Conservation (phyloP, 2,888 invertebrate species). For the Drosophila histrio region DNA sequence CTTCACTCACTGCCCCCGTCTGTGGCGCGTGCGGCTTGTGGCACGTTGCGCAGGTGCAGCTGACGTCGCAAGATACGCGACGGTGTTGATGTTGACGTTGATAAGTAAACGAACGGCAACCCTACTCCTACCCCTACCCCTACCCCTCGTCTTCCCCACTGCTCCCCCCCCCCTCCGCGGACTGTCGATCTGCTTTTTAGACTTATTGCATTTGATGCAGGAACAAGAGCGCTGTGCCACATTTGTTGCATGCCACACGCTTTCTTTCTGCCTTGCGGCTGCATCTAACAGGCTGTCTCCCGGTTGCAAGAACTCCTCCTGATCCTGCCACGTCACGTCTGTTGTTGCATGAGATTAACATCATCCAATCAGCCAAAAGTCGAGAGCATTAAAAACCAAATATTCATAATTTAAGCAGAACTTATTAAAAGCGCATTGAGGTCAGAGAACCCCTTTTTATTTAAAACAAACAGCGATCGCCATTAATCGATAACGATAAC, state of each 20-base stretch:
- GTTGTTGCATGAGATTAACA: constrained; percentile 56
- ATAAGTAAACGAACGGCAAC: constrained; percentile 40
- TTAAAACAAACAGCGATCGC: background rate
- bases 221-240: background rate
- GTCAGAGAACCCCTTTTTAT: constrained; percentile 29
- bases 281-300: constrained; percentile 9
- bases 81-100: constrained; percentile 28
- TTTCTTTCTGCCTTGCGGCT: constrained; percentile 36
- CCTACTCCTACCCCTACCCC: background rate
- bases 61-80: constrained; percentile 45
- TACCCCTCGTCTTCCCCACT: background rate
- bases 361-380: constrained; percentile 63
- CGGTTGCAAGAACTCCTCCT: constrained; percentile 1
- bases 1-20: background rate
- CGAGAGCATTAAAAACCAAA: constrained; percentile 21
- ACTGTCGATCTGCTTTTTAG: background rate
- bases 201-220: constrained; percentile 21
- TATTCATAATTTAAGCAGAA: constrained; percentile 46
- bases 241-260: constrained; percentile 60
- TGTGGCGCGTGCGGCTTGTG: constrained; percentile 27
- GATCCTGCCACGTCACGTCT: constrained; percentile 3
- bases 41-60: constrained; percentile 63
- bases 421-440: constrained; percentile 67
- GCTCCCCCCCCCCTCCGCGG: background rate
- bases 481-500: constrained; percentile 9